Percentiles rank a stretch among this genome's conserved stretches.
Conservation (phyloP, 1,140 invertebrate genomes). For the Maconellicoccus hirsutus region DNA sequence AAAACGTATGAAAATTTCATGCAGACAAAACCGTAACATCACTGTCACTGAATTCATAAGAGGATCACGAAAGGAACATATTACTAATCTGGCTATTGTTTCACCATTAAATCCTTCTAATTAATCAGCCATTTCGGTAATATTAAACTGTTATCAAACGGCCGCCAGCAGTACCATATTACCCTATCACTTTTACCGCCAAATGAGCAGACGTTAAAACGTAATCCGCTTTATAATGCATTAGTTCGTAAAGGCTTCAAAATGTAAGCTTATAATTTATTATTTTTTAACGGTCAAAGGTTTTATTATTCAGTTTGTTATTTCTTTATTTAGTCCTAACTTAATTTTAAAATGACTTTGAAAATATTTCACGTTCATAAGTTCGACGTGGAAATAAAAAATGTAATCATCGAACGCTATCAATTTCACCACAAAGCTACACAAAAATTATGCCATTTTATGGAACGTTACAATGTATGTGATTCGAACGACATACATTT, state of each 20-base stretch:
- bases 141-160: constrained; percentile 9
- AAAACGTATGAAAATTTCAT: too few species aligned
- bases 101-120: constrained; percentile 9
- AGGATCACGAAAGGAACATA: constrained; percentile 7
- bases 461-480: too few species aligned
- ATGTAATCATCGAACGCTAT: too few species aligned
- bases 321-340: too few species aligned
- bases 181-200: constrained; percentile 7
- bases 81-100: constrained; percentile 9
- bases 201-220: constrained; percentile 8
- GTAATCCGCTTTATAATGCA: constrained; percentile 8
- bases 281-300: constrained; percentile 7
- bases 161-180: constrained; percentile 1
- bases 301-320: background rate
- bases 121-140: constrained; percentile 8
- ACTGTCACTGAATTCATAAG: background rate
- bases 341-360: too few species aligned
- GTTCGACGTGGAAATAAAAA: too few species aligned
- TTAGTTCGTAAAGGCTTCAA: background rate
- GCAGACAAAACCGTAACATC: background rate
- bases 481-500: too few species aligned
- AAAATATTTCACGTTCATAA: too few species aligned
- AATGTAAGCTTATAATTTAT: constrained; percentile 1
- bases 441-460: too few species aligned
- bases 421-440: too few species aligned